Evolutionary conservation across 2,888 invertebrate genomes (phyloP).

Genomic region (Heteropelma amictum): DNA sequence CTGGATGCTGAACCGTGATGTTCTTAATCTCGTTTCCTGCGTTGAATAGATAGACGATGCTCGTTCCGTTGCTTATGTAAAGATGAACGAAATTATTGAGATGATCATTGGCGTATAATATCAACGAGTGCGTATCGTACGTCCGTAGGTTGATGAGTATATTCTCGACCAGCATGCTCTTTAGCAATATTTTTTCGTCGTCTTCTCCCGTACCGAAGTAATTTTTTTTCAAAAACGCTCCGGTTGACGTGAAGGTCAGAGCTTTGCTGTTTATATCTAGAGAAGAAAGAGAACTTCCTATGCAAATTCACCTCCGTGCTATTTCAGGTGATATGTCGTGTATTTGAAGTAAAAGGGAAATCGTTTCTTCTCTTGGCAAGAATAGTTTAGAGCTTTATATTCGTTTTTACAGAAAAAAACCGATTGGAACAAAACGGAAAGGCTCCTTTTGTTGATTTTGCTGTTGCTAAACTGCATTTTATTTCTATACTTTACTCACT

Average conservation of each 20-base stretch:
- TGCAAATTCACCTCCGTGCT: no score
- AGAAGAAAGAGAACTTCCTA: no score
- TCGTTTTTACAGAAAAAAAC: no score
- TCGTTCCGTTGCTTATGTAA: conserved; percentile 88
- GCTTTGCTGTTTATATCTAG: conserved; percentile 94
- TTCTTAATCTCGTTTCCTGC: conserved; percentile 88
- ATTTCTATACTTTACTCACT: conserved; percentile 82
- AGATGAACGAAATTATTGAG: conserved; percentile 95
- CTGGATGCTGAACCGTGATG: conserved; percentile 86
- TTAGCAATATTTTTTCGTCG: conserved; percentile 81
- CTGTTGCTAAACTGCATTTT: neutral
- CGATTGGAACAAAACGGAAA: no score
- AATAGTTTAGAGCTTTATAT: no score
- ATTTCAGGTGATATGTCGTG: no score
- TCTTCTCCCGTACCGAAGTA: conserved; percentile 83
- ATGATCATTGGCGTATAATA: conserved; percentile 95
- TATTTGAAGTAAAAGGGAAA: no score
- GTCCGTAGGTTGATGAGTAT: conserved; percentile 94
- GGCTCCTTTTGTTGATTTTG: no score
- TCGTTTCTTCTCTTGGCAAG: no score
- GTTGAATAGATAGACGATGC: conserved; percentile 92
- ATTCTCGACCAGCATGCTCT: conserved; percentile 87
- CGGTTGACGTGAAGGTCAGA: conserved; percentile 90
- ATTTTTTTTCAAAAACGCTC: conserved; percentile 89
- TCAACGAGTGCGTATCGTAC: conserved; percentile 88